phyloP scores from a whole-genome alignment of 2,797 vertebrate species.

The Apogon hyalosoma region DNA sequence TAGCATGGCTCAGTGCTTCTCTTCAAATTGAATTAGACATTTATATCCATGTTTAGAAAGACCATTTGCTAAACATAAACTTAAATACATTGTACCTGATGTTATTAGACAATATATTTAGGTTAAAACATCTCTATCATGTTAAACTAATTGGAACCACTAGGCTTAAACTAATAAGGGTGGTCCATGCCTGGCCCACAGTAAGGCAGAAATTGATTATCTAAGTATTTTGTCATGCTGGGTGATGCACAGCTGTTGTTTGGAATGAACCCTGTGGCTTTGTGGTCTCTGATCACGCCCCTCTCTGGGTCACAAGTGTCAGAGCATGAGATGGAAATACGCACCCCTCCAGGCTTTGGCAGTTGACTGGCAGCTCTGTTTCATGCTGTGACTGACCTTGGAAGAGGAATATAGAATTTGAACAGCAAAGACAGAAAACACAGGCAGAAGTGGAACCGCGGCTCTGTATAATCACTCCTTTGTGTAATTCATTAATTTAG shows the following conservation, averaged over 20 bases:
- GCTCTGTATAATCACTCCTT: no score
- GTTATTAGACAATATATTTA: slow-evolving; percentile 11
- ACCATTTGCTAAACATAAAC: background rate
- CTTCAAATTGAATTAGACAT: background rate
- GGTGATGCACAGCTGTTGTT: slow-evolving; percentile 66
- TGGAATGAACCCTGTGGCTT: slow-evolving; percentile 39
- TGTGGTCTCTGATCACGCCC: slow-evolving; percentile 41
- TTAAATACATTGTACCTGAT: background rate
- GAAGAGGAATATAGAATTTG: slow-evolving; percentile 79
- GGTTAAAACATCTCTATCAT: background rate
- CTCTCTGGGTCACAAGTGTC: slow-evolving; percentile 63
- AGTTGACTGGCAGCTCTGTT: slow-evolving; percentile 83
- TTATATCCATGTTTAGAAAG: background rate
- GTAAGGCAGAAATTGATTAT: slow-evolving; percentile 35
- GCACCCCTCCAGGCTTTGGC: slow-evolving; percentile 80
- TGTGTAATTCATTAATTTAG: no score
- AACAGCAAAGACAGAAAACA: slow-evolving; percentile 41
- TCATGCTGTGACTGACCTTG: slow-evolving; percentile 80
- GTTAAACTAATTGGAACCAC: slow-evolving; percentile 25
- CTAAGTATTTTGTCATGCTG: slow-evolving; percentile 40
- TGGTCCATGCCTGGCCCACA: slow-evolving; percentile 13
- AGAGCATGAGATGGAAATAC: slow-evolving; percentile 86
- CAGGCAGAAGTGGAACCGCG: slow-evolving; percentile 10
- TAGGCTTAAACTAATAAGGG: slow-evolving; percentile 17
- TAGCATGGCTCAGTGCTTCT: background rate